These are phyloP conservation scores for Periophthalmus magnuspinnatus DNA, from an alignment of 2,797 vertebrate species.

Conservation along the genomic window DNA sequence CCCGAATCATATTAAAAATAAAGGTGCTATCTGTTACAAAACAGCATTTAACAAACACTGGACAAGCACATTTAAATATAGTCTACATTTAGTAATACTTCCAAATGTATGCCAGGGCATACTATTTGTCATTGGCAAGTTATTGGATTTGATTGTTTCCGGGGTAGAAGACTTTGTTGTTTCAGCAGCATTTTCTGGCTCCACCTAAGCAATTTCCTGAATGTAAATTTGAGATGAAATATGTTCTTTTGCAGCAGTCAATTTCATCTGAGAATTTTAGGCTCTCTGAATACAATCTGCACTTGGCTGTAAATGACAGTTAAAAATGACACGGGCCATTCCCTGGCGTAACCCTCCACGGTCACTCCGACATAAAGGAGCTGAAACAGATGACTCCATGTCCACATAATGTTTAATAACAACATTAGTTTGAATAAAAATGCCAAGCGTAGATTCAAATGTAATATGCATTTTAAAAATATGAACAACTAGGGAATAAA, in stretches of 20 bases:
- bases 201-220: constrained; percentile 59
- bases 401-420: constrained; percentile 99
- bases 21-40: background rate
- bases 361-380: constrained; percentile 88
- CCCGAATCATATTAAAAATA: background rate
- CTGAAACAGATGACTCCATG: constrained; percentile 93
- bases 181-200: constrained; percentile 41
- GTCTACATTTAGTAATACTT: background rate
- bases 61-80: background rate
- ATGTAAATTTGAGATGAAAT: constrained; percentile 85
- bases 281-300: constrained; percentile 82
- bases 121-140: constrained; percentile 5
- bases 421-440: constrained; percentile 97
- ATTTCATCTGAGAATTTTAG: constrained; percentile 82
- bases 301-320: constrained; percentile 94
- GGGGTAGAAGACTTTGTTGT: constrained; percentile 42
- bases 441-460: constrained; percentile 91
- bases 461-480: constrained; percentile 98
- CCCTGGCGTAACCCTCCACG: constrained; percentile 89
- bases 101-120: background rate
- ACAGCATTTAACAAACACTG: background rate
- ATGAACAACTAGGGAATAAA: constrained; percentile 94
- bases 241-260: constrained; percentile 77
- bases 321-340: constrained; percentile 90
- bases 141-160: constrained; percentile 31